Base-by-base conservation (phyloP, 1,140 invertebrate genomes). In the Zaprionus ghesquierei region DNA sequence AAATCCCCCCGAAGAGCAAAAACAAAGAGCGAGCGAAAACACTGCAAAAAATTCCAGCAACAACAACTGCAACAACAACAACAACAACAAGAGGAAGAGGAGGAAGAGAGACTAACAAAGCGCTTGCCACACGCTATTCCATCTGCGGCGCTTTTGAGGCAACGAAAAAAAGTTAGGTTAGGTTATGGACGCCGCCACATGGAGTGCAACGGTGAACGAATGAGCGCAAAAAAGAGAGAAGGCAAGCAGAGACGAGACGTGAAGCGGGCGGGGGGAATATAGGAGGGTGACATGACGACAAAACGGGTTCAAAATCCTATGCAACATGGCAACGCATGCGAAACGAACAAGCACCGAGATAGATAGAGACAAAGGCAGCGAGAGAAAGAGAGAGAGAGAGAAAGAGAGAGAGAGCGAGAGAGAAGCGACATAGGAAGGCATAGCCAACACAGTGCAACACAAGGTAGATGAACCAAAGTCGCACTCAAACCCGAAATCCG, bases 241-340 rank as follows among this genome's bases (percentile, higher is more conserved):
- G n/a, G 1, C n/a, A n/a, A n/a, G 35, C 0, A 46, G 18, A 38
- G 35, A 33, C 13, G n/a, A n/a, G n/a, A 41, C 13, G 35, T 29
- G 27, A 29, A 33, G 29, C n/a, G 15, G 41, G 8, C 9, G 41
- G 9, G 3, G 15, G 0, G 35, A n/a, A 5, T 2, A 15, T 15
- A 22, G 10, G 9, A 46, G 41, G 41, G 18, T 46, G 27, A 53
- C 70, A 73, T 73, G 70, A 64, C 59, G 56, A 73, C 73, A 76
- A 85, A 81, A 89, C 87, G 86, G 79, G 86, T 89, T 89, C 86
- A 89, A 89, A 90, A 90, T 89, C 86, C 86, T 90, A 89, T 89
- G 81, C 81, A 85, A 89, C 85, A 89, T 89, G 85, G 80, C 77
- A 78, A 90, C 85, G 38, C 54, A 61, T 75, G 84, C 80, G 64